These are phyloP conservation scores for Ophonus ardosiacus DNA, from an alignment of 2,888 invertebrate species.

Conservation along the genomic window DNA sequence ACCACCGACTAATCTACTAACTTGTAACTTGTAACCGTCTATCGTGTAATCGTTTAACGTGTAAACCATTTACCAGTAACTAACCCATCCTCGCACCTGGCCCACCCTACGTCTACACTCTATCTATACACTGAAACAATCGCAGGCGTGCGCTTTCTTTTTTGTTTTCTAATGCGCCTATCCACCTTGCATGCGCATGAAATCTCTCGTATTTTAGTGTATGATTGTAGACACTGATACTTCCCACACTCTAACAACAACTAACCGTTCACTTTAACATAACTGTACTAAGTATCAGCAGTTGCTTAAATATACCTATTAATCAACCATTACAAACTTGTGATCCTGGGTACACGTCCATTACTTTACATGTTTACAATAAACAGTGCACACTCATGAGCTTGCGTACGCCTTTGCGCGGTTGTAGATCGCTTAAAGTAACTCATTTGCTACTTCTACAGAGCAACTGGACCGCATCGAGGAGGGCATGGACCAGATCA, in stretches of 20 bases:
- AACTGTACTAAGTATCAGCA: slow-evolving; percentile 21
- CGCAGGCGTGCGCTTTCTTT: slow-evolving; percentile 58
- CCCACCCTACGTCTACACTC: slow-evolving; percentile 17
- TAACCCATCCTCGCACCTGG: slow-evolving; percentile 29
- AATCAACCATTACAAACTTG: slow-evolving; percentile 32
- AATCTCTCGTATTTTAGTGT: slow-evolving; percentile 61
- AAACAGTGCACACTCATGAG: slow-evolving; percentile 47
- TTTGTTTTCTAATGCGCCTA: slow-evolving; percentile 62
- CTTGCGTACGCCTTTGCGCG: slow-evolving; percentile 54
- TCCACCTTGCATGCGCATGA: slow-evolving; percentile 62
- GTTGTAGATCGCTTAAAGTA: slow-evolving; percentile 55
- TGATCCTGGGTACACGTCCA: slow-evolving; percentile 29
- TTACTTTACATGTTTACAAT: slow-evolving; percentile 22
- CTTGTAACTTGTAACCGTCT: slow-evolving; percentile 28
- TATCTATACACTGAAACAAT: slow-evolving; percentile 48
- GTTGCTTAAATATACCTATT: slow-evolving; percentile 22
- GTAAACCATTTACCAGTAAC: slow-evolving; percentile 1
- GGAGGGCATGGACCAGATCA: slow-evolving; percentile 99
- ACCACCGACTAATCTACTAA: slow-evolving; percentile 51
- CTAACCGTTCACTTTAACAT: slow-evolving; percentile 31
- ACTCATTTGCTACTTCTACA: slow-evolving; percentile 73
- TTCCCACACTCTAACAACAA: slow-evolving; percentile 17
- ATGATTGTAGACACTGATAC: slow-evolving; percentile 58
- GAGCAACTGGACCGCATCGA: slow-evolving; percentile 99
- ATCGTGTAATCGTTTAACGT: slow-evolving; percentile 25